phyloP scores from a whole-genome alignment of 2,888 invertebrate genomes.

The Augochlorella aurata region DNA sequence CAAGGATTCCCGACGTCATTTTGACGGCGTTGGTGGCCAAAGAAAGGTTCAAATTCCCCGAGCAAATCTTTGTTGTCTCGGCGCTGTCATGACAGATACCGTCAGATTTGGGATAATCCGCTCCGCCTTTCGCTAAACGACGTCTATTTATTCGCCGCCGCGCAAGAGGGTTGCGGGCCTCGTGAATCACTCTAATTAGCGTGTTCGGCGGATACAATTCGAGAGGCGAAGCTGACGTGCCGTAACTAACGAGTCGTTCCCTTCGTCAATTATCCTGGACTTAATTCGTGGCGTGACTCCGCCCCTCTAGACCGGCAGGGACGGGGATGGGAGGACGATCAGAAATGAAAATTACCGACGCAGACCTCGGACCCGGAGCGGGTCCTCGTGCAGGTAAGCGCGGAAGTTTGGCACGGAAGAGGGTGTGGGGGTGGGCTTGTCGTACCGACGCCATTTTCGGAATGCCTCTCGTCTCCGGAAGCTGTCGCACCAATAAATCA shows the following conservation, averaged over 20 bases:
- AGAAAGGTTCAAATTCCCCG: conserved; percentile 9
- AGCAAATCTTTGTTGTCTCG: conserved; percentile 18
- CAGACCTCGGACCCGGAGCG: background rate
- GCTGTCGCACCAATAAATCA: conserved; percentile 79
- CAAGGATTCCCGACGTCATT: background rate
- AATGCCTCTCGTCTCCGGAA: conserved; percentile 75
- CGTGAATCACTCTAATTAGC: conserved; percentile 68
- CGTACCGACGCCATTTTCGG: conserved; percentile 68
- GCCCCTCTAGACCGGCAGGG: background rate
- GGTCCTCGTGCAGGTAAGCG: conserved; percentile 46
- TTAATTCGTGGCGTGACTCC: conserved; percentile 59
- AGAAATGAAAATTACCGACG: conserved; percentile 61
- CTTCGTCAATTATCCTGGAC: conserved; percentile 63
- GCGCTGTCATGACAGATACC: conserved; percentile 2
- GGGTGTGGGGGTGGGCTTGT: conserved; percentile 16
- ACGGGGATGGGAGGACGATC: conserved; percentile 36
- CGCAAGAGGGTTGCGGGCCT: conserved; percentile 30
- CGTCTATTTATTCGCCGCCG: conserved; percentile 59
- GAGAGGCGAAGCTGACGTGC: conserved; percentile 54
- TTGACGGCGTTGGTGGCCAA: background rate
- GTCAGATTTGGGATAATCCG: conserved; percentile 32
- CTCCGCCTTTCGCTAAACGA: conserved; percentile 51
- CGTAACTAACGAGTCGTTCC: conserved; percentile 56
- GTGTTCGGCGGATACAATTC: conserved; percentile 53
- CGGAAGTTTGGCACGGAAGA: conserved; percentile 51